Evolutionary conservation across 2,888 invertebrate species (phyloP).

Genomic region (Anorthoa munda): DNA sequence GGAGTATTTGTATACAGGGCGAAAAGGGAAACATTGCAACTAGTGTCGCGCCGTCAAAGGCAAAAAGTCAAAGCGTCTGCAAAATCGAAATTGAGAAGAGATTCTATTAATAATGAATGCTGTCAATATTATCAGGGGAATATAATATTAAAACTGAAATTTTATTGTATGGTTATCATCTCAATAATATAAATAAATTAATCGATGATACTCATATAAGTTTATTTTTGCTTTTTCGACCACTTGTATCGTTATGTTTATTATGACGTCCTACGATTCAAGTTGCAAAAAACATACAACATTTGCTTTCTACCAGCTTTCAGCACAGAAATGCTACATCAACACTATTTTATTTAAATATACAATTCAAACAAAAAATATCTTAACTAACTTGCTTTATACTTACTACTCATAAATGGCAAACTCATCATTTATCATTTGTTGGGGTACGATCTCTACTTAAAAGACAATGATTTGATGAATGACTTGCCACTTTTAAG

Average conservation of each 20-base stretch:
- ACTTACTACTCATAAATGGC: constrained; percentile 1
- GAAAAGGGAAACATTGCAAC: no score
- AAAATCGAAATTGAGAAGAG: not conserved
- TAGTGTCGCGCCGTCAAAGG: no score
- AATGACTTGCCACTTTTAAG: constrained; percentile 9
- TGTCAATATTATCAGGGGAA: not conserved
- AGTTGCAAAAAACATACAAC: not conserved
- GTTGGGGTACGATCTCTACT: not conserved
- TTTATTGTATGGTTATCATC: not conserved
- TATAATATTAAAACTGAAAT: not conserved
- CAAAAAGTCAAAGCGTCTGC: no score
- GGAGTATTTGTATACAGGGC: not conserved
- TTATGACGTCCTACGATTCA: not conserved
- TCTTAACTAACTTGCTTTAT: not conserved
- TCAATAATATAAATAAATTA: not conserved
- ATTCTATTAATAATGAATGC: no score
- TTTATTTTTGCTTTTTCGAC: no score
- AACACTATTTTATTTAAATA: not conserved
- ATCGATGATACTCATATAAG: not conserved
- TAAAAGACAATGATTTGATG: constrained; percentile 9
- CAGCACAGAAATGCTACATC: not conserved
- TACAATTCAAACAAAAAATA: not conserved
- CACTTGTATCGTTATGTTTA: no score
- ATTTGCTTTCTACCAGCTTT: not conserved
- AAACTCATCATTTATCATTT: constrained; percentile 17